A percentile compares a stretch with the other conserved stretches of the same genome.
phyloP scores from a whole-genome alignment of 2,797 vertebrate genomes.

The Threskiornis aethiopicus region DNA sequence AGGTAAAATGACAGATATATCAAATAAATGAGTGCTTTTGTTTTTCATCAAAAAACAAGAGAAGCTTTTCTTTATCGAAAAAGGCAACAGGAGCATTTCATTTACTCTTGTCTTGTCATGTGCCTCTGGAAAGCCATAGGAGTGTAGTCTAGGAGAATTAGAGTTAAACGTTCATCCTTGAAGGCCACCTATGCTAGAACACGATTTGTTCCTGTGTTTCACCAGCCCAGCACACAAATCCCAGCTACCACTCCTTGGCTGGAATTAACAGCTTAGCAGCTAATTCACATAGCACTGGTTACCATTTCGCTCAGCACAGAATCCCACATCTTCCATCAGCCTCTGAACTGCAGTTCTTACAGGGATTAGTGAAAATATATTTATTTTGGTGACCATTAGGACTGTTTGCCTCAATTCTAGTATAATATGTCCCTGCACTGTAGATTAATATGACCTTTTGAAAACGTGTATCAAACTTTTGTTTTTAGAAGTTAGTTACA shows the following conservation, averaged over 20 bases:
- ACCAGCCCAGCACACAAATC: background rate
- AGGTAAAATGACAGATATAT: background rate
- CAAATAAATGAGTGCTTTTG: background rate
- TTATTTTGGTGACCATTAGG: background rate
- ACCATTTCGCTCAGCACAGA: background rate
- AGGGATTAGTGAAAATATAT: background rate
- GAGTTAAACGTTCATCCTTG: background rate
- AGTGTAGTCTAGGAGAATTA: background rate
- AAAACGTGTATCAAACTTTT: background rate
- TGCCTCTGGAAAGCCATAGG: background rate
- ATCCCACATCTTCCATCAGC: background rate
- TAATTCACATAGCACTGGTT: background rate
- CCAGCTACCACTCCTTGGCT: background rate
- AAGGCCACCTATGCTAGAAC: background rate
- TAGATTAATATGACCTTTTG: background rate
- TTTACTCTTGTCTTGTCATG: background rate
- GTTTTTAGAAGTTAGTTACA: background rate
- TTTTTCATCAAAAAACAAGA: background rate
- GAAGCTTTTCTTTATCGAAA: background rate
- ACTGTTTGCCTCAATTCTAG: background rate
- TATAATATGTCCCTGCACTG: background rate
- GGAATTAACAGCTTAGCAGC: background rate
- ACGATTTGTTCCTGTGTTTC: background rate
- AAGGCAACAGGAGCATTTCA: background rate
- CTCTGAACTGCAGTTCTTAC: background rate